Base-by-base conservation (phyloP, 2,888 invertebrate species). In the Ormyrus rosae region DNA sequence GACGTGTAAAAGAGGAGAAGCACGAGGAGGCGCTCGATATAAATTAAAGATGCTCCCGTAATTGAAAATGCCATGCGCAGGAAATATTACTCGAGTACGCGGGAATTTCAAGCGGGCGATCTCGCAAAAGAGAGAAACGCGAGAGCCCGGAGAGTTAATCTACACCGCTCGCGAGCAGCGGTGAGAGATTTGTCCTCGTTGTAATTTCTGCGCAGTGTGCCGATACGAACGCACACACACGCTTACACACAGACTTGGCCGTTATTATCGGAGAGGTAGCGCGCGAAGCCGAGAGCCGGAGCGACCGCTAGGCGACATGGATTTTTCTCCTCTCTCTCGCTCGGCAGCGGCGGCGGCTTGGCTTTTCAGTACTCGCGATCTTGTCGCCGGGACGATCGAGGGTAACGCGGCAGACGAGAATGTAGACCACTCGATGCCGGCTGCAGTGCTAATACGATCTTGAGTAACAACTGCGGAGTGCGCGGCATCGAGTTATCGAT, bases 371-470 rank as follows among this genome's bases (percentile, higher is more conserved):
- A 34, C 48, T 55, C 65, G 74, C 74, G 64, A 73, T 64, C 74
- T 65, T 58, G 64, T 73, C 73, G 63, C 60, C 10, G 72, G 45
- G 51, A 61, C 60, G 72, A 61, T 63, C 63, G 72, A 61, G 72
- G 53, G 61, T 61, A 68, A 71, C 71, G 71, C 71, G 71, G n/a
- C 56, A 51, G 34, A 34, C 50, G 69, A 58, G 65, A 67, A 79
- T 65, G 65, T 65, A 50, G 67, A 64, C 64, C 76, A 63, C 34
- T 34, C 34, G 79, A 72, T 34, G 34, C 34, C 34, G 34, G 83
- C 82, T 82, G 6, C 78, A 71, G 80, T 75, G 82, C 83, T 85
- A 85, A 84, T 86, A 83, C 83, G 82, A 83, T 84, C 69, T 83
- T 78, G 83, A 84, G 81, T 81, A 84, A 83, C 79, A 72, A 48